Conservation (phyloP, 2,888 invertebrate species). For the Eupithecia centaureata region DNA sequence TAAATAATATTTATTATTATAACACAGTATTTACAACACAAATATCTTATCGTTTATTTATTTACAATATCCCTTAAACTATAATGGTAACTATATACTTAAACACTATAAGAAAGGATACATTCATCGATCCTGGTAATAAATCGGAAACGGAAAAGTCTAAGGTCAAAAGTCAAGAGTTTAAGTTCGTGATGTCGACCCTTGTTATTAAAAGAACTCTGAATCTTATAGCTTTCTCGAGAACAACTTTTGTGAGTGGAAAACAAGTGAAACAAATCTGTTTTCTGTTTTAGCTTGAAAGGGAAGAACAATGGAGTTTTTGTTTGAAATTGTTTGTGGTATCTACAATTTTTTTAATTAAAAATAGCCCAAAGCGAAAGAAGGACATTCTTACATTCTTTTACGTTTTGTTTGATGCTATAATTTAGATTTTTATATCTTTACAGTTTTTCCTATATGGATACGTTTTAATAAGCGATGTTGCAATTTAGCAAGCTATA, state of each 20-base stretch:
- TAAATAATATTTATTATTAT: slow-evolving; percentile 53
- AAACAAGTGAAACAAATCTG: slow-evolving; percentile 15
- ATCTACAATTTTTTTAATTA: slow-evolving; percentile 25
- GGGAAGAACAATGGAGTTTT: slow-evolving; percentile 15
- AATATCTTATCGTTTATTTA: slow-evolving; percentile 23
- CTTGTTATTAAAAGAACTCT: slow-evolving; percentile 9
- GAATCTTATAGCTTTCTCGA: slow-evolving; percentile 8
- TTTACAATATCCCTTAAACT: slow-evolving; percentile 25
- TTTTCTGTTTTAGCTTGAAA: slow-evolving; percentile 17
- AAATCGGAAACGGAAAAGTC: slow-evolving; percentile 5
- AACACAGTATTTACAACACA: slow-evolving; percentile 43
- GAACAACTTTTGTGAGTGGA: not conserved
- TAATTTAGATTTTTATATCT: slow-evolving; percentile 1
- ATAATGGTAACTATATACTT: slow-evolving; percentile 23
- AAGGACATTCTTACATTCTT: not conserved
- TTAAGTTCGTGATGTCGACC: slow-evolving; percentile 1
- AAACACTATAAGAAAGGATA: not conserved
- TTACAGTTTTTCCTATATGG: not conserved
- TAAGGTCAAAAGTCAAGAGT: not conserved
- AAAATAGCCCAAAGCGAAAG: slow-evolving; percentile 17
- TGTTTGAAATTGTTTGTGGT: slow-evolving; percentile 10
- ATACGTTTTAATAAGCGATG: not conserved
- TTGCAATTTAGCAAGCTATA: not conserved
- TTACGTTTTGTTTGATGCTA: not conserved
- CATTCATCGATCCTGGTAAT: not conserved